These are phyloP conservation scores for Temnopleurus reevesii DNA, from an alignment of 53 echinoderm and acorn worm species.

Conservation along the genomic window DNA sequence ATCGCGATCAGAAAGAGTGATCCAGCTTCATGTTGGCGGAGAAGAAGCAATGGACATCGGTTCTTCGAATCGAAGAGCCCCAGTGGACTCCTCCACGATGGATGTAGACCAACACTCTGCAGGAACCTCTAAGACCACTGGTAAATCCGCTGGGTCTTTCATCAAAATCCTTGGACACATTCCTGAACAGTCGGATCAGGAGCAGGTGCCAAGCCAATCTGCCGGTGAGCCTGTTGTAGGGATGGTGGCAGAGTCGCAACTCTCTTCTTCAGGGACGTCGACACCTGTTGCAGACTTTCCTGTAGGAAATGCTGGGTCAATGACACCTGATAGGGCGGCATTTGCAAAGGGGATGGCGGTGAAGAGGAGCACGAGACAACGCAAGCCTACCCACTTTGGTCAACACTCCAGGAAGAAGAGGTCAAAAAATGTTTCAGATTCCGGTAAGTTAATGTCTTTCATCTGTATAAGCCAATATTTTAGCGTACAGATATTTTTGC, in stretches of 20 bases:
- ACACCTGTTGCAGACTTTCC: slow-evolving; percentile 41
- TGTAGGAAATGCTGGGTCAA: slow-evolving; percentile 45
- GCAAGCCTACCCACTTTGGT: slow-evolving; percentile 67
- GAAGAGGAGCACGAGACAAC: slow-evolving; percentile 46
- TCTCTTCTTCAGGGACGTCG: not conserved
- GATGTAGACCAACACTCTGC: not conserved
- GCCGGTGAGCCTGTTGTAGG: slow-evolving; percentile 45
- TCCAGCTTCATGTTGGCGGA: slow-evolving; percentile 11
- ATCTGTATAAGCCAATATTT: too few relatives aligned
- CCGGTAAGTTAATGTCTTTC: not conserved
- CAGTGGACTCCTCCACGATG: not conserved
- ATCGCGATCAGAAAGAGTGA: not conserved
- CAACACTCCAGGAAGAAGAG: slow-evolving; percentile 50
- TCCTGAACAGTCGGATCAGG: slow-evolving; percentile 27
- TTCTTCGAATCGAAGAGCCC: not conserved
- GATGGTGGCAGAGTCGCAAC: slow-evolving; percentile 41
- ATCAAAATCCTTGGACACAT: not conserved
- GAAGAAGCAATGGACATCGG: not conserved
- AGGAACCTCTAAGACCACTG: not conserved
- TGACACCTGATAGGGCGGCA: slow-evolving; percentile 32
- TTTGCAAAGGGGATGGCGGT: slow-evolving; percentile 8
- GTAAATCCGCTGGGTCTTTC: not conserved
- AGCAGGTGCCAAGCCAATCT: not conserved
- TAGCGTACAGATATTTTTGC: too few relatives aligned
- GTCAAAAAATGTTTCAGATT: slow-evolving; percentile 48